Percentiles rank a stretch among this genome's conserved stretches.
phyloP scores from a whole-genome alignment of 2,113 vertebrate genomes.

The Mesoclemmys tuberculata region DNA sequence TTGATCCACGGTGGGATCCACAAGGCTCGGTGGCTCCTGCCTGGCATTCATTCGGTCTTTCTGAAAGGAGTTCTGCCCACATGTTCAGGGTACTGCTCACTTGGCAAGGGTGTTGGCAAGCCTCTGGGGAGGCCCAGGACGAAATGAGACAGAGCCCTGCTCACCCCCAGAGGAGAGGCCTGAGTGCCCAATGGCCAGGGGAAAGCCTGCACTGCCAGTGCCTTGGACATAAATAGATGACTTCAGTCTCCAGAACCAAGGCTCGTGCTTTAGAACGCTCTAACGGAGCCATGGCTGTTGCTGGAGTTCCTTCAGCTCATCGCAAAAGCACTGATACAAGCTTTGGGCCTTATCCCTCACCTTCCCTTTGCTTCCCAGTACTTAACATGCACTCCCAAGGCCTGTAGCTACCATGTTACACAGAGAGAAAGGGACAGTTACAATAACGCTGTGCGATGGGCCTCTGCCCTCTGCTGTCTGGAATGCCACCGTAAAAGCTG shows the following conservation, averaged over 20 bases:
- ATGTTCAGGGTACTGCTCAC: neutral
- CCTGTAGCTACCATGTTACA: neutral
- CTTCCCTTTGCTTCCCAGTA: neutral
- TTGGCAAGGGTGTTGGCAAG: neutral
- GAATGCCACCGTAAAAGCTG: neutral
- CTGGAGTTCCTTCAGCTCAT: neutral
- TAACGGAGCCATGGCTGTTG: accelerated
- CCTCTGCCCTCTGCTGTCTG: neutral
- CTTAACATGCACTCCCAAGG: slow-evolving; percentile 2
- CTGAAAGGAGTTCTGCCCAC: neutral
- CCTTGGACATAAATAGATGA: neutral
- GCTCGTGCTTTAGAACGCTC: neutral
- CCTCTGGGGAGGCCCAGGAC: neutral
- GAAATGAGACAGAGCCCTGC: neutral
- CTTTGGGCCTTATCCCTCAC: neutral
- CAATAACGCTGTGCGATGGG: neutral
- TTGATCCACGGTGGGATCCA: neutral
- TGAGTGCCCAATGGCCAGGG: neutral
- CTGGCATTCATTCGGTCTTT: neutral
- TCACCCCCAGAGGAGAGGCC: too few relatives aligned
- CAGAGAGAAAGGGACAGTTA: too few relatives aligned
- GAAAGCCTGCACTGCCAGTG: neutral
- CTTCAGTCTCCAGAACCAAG: neutral
- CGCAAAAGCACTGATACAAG: neutral
- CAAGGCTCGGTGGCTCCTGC: neutral